phyloP scores from a whole-genome alignment of 2,888 invertebrate species.

The Micoletzkya japonica region DNA sequence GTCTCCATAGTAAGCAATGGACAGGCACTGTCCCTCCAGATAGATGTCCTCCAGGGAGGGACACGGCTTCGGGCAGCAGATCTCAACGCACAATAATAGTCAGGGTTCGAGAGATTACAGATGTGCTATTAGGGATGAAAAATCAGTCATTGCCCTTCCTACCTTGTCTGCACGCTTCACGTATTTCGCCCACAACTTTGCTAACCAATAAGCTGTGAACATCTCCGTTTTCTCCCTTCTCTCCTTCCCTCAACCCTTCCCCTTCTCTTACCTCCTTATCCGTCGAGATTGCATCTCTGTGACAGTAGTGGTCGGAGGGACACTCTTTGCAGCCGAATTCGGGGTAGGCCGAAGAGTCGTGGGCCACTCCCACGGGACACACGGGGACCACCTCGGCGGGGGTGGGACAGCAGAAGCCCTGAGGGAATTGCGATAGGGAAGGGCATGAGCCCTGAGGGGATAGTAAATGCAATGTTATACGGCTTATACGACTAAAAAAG shows the following conservation, averaged over 20 bases:
- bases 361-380: conserved; percentile 58
- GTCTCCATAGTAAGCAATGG: conserved; percentile 57
- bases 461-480: background rate
- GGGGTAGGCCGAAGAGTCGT: conserved; percentile 49
- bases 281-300: conserved; percentile 51
- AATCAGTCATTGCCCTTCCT: too few species aligned
- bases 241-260: too few species aligned
- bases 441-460: background rate
- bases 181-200: too few species aligned
- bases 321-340: conserved; percentile 50
- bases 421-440: background rate
- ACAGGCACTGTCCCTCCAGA: conserved; percentile 57
- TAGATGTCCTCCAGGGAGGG: conserved; percentile 60
- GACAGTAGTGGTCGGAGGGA: conserved; percentile 58
- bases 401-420: conserved; percentile 61
- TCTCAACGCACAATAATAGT: conserved; percentile 33
- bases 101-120: too few species aligned
- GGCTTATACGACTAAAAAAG: background rate
- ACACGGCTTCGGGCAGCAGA: conserved; percentile 62
- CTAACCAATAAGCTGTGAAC: too few species aligned
- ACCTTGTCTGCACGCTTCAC: too few species aligned
- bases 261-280: conserved; percentile 56
- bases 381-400: conserved; percentile 51
- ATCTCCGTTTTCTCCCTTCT: too few species aligned
- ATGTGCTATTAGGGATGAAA: too few species aligned